Evolutionary conservation across 37 sponge, comb jelly and placozoan genomes (phyloP).

Genomic region (Geodia barretti): DNA sequence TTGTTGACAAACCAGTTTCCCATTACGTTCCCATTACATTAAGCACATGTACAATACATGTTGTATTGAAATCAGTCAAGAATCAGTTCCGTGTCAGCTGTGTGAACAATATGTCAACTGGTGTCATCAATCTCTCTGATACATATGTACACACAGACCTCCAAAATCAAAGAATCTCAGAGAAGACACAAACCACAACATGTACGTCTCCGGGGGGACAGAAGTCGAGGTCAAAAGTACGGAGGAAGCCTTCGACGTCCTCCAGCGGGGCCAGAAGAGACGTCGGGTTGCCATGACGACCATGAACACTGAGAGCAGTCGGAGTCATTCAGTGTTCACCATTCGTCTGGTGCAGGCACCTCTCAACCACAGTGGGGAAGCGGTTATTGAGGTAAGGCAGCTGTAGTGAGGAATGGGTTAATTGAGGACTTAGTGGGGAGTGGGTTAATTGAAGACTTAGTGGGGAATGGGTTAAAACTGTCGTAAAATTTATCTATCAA

Average conservation of each 20-base stretch:
- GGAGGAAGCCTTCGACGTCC: constrained; percentile 91
- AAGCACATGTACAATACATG: too few species aligned
- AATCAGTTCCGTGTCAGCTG: too few species aligned
- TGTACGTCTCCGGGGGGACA: constrained; percentile 90
- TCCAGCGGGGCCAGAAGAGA: constrained; percentile 80
- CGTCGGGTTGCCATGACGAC: constrained; percentile 92
- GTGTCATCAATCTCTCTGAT: not conserved
- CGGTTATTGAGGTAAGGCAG: constrained; percentile 58
- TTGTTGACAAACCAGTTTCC: too few species aligned
- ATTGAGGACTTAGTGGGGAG: not conserved
- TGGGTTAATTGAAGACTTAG: not conserved
- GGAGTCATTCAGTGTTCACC: constrained; percentile 97
- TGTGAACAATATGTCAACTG: too few species aligned
- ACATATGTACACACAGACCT: constrained; percentile 35
- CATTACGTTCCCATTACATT: too few species aligned
- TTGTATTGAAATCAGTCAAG: too few species aligned
- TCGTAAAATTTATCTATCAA: not conserved
- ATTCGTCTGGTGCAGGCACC: constrained; percentile 92
- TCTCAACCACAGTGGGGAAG: constrained; percentile 77
- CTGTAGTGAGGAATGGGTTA: not conserved
- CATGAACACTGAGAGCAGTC: constrained; percentile 93
- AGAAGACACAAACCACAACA: constrained; percentile 77
- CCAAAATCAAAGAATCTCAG: constrained; percentile 78
- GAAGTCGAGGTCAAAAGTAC: constrained; percentile 97
- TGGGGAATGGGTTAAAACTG: not conserved